Conservation (phyloP, 2,888 invertebrate genomes). For the Coelopa pilipes region DNA sequence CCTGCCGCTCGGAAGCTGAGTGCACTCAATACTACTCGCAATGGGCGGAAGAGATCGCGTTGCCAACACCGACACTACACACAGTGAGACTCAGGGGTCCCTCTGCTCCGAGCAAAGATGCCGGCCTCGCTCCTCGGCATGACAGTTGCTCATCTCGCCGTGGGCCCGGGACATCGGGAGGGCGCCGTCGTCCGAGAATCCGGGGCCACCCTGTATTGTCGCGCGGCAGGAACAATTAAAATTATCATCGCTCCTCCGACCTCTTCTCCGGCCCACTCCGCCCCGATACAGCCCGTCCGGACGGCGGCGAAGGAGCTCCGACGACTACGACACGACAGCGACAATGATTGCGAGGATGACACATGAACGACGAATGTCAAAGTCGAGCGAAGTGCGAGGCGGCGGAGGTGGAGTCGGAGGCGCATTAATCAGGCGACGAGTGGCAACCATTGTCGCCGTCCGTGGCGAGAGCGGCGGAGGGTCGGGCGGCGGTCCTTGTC, state of each 20-base stretch:
- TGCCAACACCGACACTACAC: not conserved
- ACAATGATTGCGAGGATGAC: constrained; percentile 27
- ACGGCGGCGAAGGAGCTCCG: not conserved
- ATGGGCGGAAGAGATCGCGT: not conserved
- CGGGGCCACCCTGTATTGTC: not conserved
- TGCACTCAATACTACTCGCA: not conserved
- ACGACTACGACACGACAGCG: not conserved
- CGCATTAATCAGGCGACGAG: constrained; percentile 29
- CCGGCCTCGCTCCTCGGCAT: not conserved
- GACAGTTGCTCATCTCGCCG: too few species aligned
- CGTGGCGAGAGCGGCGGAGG: constrained; percentile 7
- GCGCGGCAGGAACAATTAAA: constrained; percentile 21
- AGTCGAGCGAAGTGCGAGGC: constrained; percentile 15
- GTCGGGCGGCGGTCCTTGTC: constrained; percentile 16
- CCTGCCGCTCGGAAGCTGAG: not conserved
- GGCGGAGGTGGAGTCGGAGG: not conserved
- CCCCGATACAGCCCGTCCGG: not conserved
- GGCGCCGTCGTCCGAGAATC: not conserved
- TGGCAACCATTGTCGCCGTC: constrained; percentile 26
- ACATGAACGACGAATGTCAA: constrained; percentile 37
- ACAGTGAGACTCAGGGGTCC: not conserved
- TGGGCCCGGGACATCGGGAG: too few species aligned
- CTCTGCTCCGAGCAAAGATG: not conserved
- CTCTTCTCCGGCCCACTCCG: constrained; percentile 10
- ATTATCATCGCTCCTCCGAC: constrained; percentile 4